Evolutionary conservation across 2,113 vertebrate species (phyloP).

Genomic region (Rhynchopsitta pachyrhyncha): DNA sequence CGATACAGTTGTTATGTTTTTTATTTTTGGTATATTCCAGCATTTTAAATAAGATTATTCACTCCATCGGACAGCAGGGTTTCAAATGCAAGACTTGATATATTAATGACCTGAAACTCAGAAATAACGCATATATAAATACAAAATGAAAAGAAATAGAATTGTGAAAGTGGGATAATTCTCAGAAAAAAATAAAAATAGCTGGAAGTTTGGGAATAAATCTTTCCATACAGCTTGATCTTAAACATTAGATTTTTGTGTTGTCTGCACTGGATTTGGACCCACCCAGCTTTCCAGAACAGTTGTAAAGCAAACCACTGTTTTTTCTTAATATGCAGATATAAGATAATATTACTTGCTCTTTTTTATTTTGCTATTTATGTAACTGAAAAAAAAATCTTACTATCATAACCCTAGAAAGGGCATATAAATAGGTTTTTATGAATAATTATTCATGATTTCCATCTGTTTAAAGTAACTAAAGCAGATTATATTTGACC

Average conservation of each 20-base stretch:
- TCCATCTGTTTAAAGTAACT: conserved; percentile 24
- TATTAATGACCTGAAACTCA: background rate
- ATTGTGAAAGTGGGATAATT: background rate
- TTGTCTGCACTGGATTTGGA: background rate
- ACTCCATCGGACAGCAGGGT: background rate
- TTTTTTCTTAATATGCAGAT: background rate
- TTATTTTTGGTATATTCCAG: background rate
- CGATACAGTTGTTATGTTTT: background rate
- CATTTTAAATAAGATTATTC: background rate
- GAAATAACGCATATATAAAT: background rate
- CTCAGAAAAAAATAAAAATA: background rate
- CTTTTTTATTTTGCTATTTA: background rate
- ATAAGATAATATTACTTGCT: background rate
- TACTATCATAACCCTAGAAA: background rate
- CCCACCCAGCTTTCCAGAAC: background rate
- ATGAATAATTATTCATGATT: conserved; percentile 14
- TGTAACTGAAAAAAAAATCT: background rate
- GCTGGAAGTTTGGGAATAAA: background rate
- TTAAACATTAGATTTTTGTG: background rate
- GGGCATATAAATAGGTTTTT: background rate
- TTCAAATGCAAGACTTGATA: background rate
- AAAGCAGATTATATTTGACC: background rate
- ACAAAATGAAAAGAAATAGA: background rate
- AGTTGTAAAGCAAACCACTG: background rate
- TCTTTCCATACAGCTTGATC: background rate